Base-by-base conservation (phyloP, 2,797 vertebrate genomes). In the Pantherophis vulpinus region DNA sequence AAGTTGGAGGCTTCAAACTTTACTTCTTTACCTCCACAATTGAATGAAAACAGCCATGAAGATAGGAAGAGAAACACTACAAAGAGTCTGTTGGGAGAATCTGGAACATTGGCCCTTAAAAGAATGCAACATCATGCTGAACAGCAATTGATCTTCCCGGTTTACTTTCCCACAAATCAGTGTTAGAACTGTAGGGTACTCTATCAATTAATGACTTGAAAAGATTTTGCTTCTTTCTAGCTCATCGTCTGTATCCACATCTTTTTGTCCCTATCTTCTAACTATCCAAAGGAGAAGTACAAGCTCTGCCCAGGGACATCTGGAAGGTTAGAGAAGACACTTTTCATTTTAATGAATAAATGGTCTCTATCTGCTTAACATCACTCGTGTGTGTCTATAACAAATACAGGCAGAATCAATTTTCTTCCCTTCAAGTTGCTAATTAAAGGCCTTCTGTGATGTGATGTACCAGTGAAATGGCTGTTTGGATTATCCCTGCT, bases 331-430 rank as follows among this genome's bases (percentile, higher is more conserved):
- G 94, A 96, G 92, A 94, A 96, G 95, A 95, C 96, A 96, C 94
- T 95, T 96, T 97, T 96, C 95, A 89, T 91, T 96, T 96, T 95
- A 95, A 96, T 92, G 87, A 95, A 96, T 74, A 25, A 94, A 0
- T 0, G 90, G 90, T 91, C 87, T 97, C 93, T 94, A 93, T 96
- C 96, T 96, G 94, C 90, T 97, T 96, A 95, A 91, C 92, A 95
- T 95, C 95, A 95, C 83, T 97, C 94, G 97, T 94, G 47, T 95
- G 89, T 97, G 91, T 95, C 95, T 95, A 95, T 95, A 97, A 97
- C 94, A 96, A 96, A 97, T 96, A 97, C 83, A 96, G 93, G 94
- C 95, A 96, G 94, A 97, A 96, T 97, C 96, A 96, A 97, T 97
- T 97, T 94, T 94, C 95, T 96, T 95, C 95, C 95, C 95, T 95